phyloP scores from a whole-genome alignment of 2,113 vertebrate species.

The Hemicordylus capensis region DNA sequence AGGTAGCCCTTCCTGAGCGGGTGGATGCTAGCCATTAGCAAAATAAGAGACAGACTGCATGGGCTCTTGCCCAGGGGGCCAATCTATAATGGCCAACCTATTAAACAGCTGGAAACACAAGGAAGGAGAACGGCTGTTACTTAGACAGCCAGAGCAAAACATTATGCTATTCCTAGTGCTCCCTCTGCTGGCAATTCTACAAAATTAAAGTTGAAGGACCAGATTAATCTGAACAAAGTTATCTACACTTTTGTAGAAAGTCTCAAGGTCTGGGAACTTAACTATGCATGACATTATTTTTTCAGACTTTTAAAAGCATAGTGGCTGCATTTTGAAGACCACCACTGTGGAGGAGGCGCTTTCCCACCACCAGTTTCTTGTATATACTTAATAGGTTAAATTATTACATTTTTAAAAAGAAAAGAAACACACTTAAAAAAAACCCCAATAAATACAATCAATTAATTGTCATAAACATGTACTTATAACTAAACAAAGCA shows the following conservation, averaged over 20 bases:
- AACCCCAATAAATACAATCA: too few species aligned
- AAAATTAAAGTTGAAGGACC: background rate
- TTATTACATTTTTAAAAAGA: too few species aligned
- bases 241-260: background rate
- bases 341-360: background rate
- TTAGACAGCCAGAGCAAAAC: background rate
- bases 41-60: background rate
- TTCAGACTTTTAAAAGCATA: too few species aligned
- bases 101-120: background rate
- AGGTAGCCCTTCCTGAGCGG: background rate
- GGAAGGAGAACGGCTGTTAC: background rate
- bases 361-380: too few species aligned
- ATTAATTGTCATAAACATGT: too few species aligned
- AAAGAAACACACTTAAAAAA: too few species aligned
- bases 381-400: too few species aligned
- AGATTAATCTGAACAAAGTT: background rate
- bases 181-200: background rate
- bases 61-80: background rate
- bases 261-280: background rate
- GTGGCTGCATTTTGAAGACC: background rate
- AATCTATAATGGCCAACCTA: background rate
- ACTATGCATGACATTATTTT: background rate
- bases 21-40: background rate
- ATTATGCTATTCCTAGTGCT: slow-evolving; percentile 13
- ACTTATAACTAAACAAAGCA: too few species aligned